Base-by-base conservation (phyloP, 2,113 vertebrate species). In the Chlamydotis undulata region DNA sequence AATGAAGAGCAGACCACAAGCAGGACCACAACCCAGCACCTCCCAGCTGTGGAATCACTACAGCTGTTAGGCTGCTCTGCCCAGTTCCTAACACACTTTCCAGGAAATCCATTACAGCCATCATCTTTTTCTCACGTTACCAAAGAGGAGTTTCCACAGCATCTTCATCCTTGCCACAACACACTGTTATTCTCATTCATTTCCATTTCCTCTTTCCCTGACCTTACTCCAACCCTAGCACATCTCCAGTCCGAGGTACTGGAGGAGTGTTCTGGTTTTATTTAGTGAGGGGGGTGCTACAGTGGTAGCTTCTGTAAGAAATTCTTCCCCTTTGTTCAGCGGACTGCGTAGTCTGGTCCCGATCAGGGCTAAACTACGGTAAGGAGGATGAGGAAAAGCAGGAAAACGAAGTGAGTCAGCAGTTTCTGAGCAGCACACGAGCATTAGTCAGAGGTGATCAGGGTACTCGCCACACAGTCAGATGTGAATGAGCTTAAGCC, bases 391-490 rank as follows among this genome's bases (percentile, higher is more conserved):
- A 43, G 49, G 26, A 35, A 70, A 75, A 43, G 29, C 57, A 69
- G 0, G 7, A 73, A 97, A 93, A 92, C 0, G 4, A 87, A 93
- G 63, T 95, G 96, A 96, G 86, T 96, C 92, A 96, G 96, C 95
- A 95, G 71, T 45, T 92, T 69, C 79, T 37, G 35, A 82, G 69
- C 67, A 86, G 73, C 83, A 93, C 22, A 71, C 0, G 5, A 87
- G 43, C 77, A 76, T 87, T 93, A 95, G 52, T 93, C 87, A 94
- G 61, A 89, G 77, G 65, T 82, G 87, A 87, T 75, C 7, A 68
- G 49, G 74, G 61, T n/a, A 52, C 64, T 77, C 37, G 18, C n/a
- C 63, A 47, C 43, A 23, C 5, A 80, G 45, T 12, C 52, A 83
- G 55, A 84, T 12, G 25, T 43, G 31, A 87, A 94, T 29, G 56